phyloP scores from a whole-genome alignment of 1,140 invertebrate species.

The Adelges cooleyi region DNA sequence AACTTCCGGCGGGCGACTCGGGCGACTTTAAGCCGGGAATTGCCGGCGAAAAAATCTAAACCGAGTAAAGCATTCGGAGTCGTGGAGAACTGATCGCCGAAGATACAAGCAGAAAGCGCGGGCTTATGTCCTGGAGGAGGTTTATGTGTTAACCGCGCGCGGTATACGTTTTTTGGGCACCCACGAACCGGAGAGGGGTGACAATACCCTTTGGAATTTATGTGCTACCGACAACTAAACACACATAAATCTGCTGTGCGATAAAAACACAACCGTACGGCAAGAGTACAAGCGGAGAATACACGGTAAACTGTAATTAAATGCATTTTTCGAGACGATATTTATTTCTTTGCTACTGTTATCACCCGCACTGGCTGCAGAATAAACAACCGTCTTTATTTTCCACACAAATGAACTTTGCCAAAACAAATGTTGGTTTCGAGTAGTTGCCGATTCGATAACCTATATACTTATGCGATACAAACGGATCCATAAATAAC shows the following conservation, averaged over 20 bases:
- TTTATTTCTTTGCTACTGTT: no score
- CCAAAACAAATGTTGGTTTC: neutral
- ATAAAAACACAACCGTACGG: conserved; percentile 5
- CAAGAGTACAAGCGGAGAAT: neutral
- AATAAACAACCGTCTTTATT: neutral
- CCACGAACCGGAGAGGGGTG: neutral
- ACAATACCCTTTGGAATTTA: conserved; percentile 9
- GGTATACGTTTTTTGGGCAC: no score
- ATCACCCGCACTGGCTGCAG: neutral
- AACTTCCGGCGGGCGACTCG: no score
- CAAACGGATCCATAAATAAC: conserved; percentile 8
- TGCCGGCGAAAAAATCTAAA: no score
- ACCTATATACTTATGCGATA: neutral
- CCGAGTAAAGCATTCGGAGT: no score
- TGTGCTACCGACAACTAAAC: conserved; percentile 5
- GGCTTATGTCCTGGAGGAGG: neutral
- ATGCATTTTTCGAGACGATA: neutral
- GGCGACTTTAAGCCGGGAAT: no score
- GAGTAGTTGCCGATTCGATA: neutral
- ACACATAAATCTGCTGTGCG: conserved; percentile 10
- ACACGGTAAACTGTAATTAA: conserved; percentile 25
- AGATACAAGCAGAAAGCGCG: neutral
- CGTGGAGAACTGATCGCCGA: neutral
- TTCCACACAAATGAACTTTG: neutral
- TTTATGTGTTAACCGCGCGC: neutral